Evolutionary conservation across 2,797 vertebrate species (phyloP).

Genomic region (Neoniphon sammara): DNA sequence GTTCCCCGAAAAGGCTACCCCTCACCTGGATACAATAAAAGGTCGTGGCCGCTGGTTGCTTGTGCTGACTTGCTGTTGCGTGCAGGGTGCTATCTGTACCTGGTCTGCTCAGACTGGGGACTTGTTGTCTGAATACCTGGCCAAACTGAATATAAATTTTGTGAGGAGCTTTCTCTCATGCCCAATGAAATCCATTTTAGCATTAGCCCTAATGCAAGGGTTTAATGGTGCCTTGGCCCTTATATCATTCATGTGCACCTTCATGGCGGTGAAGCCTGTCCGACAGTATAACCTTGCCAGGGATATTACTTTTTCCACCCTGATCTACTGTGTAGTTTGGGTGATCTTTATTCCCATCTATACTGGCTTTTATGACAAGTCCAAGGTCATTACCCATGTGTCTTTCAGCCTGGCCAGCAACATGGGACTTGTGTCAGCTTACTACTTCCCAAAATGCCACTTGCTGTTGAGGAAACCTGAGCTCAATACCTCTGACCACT

Average conservation of each 20-base stretch:
- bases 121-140: constrained; percentile 58
- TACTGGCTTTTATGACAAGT: constrained; percentile 69
- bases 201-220: constrained; percentile 82
- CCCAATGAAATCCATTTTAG: constrained; percentile 72
- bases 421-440: constrained; percentile 81
- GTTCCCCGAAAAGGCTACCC: constrained; percentile 73
- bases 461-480: constrained; percentile 85
- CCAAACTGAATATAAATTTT: constrained; percentile 71
- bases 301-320: constrained; percentile 86
- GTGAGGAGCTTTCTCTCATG: constrained; percentile 71
- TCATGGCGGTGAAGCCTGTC: constrained; percentile 84
- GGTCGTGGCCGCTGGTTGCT: constrained; percentile 74
- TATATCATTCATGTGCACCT: constrained; percentile 89
- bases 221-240: constrained; percentile 81
- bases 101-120: constrained; percentile 70
- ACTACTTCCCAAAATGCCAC: constrained; percentile 89
- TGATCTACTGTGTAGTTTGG: constrained; percentile 86
- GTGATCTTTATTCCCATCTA: constrained; percentile 88
- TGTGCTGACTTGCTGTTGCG: constrained; percentile 74
- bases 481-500: constrained; percentile 85
- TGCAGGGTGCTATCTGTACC: constrained; percentile 77
- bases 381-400: constrained; percentile 76
- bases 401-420: constrained; percentile 77
- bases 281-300: constrained; percentile 86
- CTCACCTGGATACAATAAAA: constrained; percentile 70